Conservation (phyloP, 2,113 vertebrate genomes). For the Ovibos moschatus region DNA sequence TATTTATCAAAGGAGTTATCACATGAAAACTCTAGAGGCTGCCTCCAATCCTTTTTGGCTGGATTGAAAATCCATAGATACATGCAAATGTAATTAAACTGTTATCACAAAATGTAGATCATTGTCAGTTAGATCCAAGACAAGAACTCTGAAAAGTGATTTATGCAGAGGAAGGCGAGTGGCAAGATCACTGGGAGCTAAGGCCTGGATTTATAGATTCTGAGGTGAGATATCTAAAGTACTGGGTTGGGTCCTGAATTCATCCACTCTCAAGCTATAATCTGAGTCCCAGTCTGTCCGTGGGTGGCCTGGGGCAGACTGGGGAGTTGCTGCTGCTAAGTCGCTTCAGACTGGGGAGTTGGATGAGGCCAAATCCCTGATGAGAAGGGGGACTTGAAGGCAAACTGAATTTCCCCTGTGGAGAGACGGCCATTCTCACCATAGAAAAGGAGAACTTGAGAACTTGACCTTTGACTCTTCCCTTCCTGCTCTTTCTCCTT, state of each 20-base stretch:
- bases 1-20: not conserved
- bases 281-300: not conserved
- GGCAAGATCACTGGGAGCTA: not conserved
- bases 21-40: not conserved
- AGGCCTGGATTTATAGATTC: not conserved
- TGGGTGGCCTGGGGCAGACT: slow-evolving; percentile 32
- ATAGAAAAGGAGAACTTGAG: not conserved
- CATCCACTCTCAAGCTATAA: not conserved
- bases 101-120: not conserved
- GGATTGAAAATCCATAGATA: not conserved
- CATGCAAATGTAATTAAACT: slow-evolving; percentile 32
- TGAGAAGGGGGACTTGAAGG: not conserved
- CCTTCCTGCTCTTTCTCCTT: slow-evolving; percentile 21
- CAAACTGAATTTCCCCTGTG: not conserved
- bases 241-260: not conserved
- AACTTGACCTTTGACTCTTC: slow-evolving; percentile 29
- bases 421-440: not conserved
- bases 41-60: not conserved
- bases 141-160: not conserved
- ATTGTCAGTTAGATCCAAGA: not conserved
- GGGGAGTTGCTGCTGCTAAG: too few species aligned
- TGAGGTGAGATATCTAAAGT: slow-evolving; percentile 32
- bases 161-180: not conserved
- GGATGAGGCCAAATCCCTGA: not conserved
- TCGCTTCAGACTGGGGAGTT: not conserved